Base-by-base conservation (phyloP, 2,888 invertebrate species). In the Himalopsyche tibetana region DNA sequence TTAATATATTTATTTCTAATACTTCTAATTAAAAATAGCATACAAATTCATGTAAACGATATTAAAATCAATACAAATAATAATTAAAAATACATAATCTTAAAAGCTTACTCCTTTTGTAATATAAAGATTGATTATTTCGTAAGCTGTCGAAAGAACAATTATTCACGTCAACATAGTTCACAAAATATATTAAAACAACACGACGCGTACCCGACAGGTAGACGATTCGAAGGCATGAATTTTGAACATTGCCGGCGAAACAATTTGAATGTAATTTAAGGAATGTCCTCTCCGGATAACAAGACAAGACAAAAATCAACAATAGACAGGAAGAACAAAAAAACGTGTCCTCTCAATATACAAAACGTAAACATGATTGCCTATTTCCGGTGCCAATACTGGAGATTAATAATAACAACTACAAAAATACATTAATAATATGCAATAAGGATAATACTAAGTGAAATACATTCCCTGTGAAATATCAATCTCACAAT, bases 231-330 rank as follows among this genome's bases (percentile, higher is more conserved):
- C 63, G 19, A 63, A 19, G 63, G 19, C 63, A 63, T 63, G 63
- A 63, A 63, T 63, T 63, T 63, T 19, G 63, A 63, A 63, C 63
- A 63, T 63, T 63, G 63, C 63, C 19, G 28, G 28, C 11, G 63
- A 63, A 63, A 63, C 19, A 63, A 63, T 63, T 63, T 63, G 63
- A 63, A 63, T 63, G 63, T 63, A 19, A 63, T 63, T 63, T 19
- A 63, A 63, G 63, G 63, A 63, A 63, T 63, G 63, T 63, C 63
- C 63, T 63, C 63, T 63, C 63, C 63, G 63, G 63, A 63, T 63
- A 63, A 63, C 63, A 63, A 63, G 63, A 63, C 63, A 19, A 63
- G 63, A 63, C 63, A 63, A 63, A 63, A 63, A 63, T 63, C 63
- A 63, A 63, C 63, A 63, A 63, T 6, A 63, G 63, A 63, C 63